A percentile compares a stretch with the other conserved stretches of the same genome.
Evolutionary conservation across 2,888 invertebrate species (phyloP).

Genomic region (Nemapogon koenigi): DNA sequence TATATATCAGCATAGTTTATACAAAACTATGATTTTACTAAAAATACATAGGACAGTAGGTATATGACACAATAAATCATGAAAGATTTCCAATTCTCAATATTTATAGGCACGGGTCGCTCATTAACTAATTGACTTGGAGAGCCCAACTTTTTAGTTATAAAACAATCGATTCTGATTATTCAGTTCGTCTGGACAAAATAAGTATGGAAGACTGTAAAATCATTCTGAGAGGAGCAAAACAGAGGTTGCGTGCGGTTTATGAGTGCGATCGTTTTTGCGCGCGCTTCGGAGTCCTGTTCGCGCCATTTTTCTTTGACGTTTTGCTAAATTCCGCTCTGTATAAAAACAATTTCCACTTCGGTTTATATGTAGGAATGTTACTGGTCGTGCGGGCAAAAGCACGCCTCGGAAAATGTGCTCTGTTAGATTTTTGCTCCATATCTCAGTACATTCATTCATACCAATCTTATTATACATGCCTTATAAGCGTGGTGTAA

Average conservation of each 20-base stretch:
- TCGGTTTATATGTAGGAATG: slow-evolving; percentile 7
- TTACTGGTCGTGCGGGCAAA: slow-evolving; percentile 1
- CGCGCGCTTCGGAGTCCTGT: slow-evolving; percentile 42
- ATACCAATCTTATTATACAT: too few relatives aligned
- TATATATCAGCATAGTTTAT: too few relatives aligned
- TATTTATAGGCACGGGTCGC: slow-evolving; percentile 2
- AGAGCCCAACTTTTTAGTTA: slow-evolving; percentile 6
- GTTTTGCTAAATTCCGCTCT: slow-evolving; percentile 40
- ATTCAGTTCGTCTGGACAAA: slow-evolving; percentile 7
- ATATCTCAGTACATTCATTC: too few relatives aligned
- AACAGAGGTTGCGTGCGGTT: slow-evolving; percentile 10
- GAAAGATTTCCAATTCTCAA: too few relatives aligned
- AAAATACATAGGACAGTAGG: too few relatives aligned
- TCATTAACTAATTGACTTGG: slow-evolving; percentile 9
- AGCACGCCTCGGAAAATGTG: slow-evolving; percentile 5
- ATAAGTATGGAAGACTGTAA: slow-evolving; percentile 6
- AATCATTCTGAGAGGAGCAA: slow-evolving; percentile 3
- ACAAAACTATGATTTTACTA: too few relatives aligned
- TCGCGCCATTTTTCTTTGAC: slow-evolving; percentile 40
- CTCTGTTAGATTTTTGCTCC: too few relatives aligned
- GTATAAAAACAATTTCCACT: slow-evolving; percentile 33
- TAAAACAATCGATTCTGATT: slow-evolving; percentile 5
- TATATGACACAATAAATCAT: slow-evolving; percentile 10
- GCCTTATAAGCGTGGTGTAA: too few relatives aligned
- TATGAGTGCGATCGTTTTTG: slow-evolving; percentile 35